These are phyloP conservation scores for Taenioides sp. DNA, from an alignment of 2,797 vertebrate species.

Conservation along the genomic window DNA sequence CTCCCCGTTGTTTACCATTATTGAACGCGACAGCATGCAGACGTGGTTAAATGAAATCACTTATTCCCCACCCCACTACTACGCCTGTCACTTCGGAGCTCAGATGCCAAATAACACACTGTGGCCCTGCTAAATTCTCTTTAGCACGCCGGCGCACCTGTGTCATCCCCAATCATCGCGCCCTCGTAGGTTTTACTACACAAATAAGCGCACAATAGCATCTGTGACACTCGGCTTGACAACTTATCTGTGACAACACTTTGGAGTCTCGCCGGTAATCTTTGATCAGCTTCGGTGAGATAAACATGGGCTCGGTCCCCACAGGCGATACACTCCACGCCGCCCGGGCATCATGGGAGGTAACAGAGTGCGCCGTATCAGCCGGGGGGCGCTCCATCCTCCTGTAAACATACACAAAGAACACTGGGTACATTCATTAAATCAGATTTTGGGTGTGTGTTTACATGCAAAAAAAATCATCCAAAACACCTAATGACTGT, in stretches of 20 bases:
- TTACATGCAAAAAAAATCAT: too few relatives aligned
- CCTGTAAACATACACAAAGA: constrained; percentile 12
- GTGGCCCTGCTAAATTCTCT: constrained; percentile 32
- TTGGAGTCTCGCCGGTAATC: constrained; percentile 62
- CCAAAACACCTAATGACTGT: too few relatives aligned
- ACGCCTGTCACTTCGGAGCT: constrained; percentile 4
- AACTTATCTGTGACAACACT: constrained; percentile 65
- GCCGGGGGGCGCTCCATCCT: constrained; percentile 40
- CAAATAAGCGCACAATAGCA: constrained; percentile 49
- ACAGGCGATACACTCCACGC: constrained; percentile 68
- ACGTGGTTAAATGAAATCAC: constrained; percentile 17
- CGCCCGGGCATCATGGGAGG: constrained; percentile 64
- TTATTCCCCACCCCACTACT: constrained; percentile 15
- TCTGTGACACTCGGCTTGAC: constrained; percentile 57
- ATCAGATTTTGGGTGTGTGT: too few relatives aligned
- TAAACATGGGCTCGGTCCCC: constrained; percentile 72
- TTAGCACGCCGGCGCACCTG: constrained; percentile 47
- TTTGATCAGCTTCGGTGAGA: constrained; percentile 72
- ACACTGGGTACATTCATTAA: neutral
- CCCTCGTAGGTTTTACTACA: constrained; percentile 32
- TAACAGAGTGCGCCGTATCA: constrained; percentile 67
- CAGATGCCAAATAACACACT: constrained; percentile 12
- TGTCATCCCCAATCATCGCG: constrained; percentile 60
- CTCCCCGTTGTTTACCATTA: constrained; percentile 8
- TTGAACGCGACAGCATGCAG: constrained; percentile 11